phyloP scores from a whole-genome alignment of 2,797 vertebrate genomes.

The Sylvilagus floridanus region DNA sequence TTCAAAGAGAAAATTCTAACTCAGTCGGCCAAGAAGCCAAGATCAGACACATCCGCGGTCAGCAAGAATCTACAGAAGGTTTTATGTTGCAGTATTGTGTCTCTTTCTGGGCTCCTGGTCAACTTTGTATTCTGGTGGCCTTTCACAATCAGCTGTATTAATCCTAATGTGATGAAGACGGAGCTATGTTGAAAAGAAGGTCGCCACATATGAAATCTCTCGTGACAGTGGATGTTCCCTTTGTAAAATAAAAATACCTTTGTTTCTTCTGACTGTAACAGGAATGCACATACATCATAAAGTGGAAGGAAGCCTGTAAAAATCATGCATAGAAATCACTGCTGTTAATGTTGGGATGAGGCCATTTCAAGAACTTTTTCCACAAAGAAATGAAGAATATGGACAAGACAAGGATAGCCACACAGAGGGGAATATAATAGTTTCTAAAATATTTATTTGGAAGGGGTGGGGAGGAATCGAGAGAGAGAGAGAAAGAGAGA shows the following conservation, averaged over 20 bases:
- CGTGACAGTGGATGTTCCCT: background rate
- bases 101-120: background rate
- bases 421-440: background rate
- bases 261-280: background rate
- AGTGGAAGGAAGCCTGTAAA: background rate
- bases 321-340: background rate
- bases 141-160: background rate
- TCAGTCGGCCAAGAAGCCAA: background rate
- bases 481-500: too few relatives aligned
- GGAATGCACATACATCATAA: background rate
- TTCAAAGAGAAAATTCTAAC: conserved; percentile 62
- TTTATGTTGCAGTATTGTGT: accelerated
- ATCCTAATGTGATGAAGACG: background rate
- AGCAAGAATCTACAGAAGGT: background rate
- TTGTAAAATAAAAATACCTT: conserved; percentile 1
- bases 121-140: background rate
- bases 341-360: background rate
- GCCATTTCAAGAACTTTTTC: background rate
- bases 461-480: too few relatives aligned
- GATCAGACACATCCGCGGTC: background rate
- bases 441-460: too few relatives aligned
- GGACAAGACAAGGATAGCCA: background rate
- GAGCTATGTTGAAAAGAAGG: background rate
- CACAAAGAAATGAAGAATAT: background rate
- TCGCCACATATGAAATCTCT: background rate